Evolutionary conservation across 2,113 vertebrate genomes (phyloP), one percentile per base, ranked within the genome.

Genomic region (Polypterus bichir): DNA sequence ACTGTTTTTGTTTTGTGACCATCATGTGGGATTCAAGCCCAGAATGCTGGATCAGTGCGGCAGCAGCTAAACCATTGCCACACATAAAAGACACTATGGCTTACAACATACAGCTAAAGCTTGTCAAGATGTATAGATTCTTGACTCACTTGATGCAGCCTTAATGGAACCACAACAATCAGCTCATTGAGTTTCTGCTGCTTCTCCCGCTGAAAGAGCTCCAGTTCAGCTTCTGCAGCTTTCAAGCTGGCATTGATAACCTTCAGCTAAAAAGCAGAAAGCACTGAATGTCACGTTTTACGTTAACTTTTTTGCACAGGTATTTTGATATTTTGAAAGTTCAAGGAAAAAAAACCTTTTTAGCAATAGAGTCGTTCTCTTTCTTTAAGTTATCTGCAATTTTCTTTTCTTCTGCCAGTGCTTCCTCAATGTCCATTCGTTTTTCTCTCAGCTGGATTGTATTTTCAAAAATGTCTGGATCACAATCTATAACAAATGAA

Each of bases 171-270:
- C 54, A 81, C 89, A 49, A 94, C 89, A 48, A 91, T 74, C 3
- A 98, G 72, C 6, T 93, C 86, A 9, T 97, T 94, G 10, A 96
- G 68, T 60, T 70, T 89, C 75, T 88, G 88, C 75, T 92, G 92
- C 62, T 94, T 94, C 78, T 96, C 92, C 65, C 86, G 78, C 62
- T 92, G 86, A 62, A 93, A 84, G 9, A 85, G 74, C 69, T 97
- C 91, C 65, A 98, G 68, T 7, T 88, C 84, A 1, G 60, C 76
- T 63, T 91, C 83, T 1, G 80, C 81, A 0, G 65, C 68, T 4
- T 78, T 75, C 53, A 89, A 78, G 48, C 62, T 86, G 55, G 9
- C 66, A 62, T 80, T 83, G 55, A 89, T 66, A 1, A 59, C 44
- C 81, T 89, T 90, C 44, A 79, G 77, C 95, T 98, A 76, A 51